These are phyloP conservation scores for Montipora sp. DNA, from an alignment of 64 coral and sea anemone genomes.

Conservation along the genomic window DNA sequence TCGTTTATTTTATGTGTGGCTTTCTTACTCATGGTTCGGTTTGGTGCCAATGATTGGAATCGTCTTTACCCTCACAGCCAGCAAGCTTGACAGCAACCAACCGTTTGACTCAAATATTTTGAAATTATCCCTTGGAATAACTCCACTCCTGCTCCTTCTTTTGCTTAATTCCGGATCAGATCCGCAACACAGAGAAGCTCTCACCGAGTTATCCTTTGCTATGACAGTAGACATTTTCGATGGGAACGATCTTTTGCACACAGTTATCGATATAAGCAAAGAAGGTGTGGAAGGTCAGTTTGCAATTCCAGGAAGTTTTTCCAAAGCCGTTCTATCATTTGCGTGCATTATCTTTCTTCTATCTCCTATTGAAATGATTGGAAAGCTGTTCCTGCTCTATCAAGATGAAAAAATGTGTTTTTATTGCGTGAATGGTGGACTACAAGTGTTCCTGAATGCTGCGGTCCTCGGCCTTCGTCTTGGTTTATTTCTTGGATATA, in stretches of 20 bases:
- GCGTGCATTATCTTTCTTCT: background rate
- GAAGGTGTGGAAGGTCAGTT: background rate
- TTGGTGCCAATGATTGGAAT: conserved; percentile 4
- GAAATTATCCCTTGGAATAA: background rate
- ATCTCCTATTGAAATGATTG: background rate
- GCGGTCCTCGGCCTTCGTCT: background rate
- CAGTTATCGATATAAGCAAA: background rate
- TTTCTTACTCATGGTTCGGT: background rate
- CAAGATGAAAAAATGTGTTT: background rate
- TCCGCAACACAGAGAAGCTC: background rate
- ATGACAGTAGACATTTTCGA: background rate
- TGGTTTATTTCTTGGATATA: background rate
- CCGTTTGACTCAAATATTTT: background rate
- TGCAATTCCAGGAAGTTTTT: background rate
- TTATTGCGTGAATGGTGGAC: background rate
- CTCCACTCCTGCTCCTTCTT: background rate
- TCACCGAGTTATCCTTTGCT: background rate
- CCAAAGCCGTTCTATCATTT: background rate
- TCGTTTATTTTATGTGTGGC: background rate
- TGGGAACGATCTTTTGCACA: background rate
- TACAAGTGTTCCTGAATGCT: background rate
- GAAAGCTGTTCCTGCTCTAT: background rate
- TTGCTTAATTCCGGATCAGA: background rate
- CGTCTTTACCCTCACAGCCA: background rate
- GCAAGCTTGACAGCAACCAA: background rate